Evolutionary conservation across 1,140 invertebrate species (phyloP).

Genomic region (Hestina assimilis): DNA sequence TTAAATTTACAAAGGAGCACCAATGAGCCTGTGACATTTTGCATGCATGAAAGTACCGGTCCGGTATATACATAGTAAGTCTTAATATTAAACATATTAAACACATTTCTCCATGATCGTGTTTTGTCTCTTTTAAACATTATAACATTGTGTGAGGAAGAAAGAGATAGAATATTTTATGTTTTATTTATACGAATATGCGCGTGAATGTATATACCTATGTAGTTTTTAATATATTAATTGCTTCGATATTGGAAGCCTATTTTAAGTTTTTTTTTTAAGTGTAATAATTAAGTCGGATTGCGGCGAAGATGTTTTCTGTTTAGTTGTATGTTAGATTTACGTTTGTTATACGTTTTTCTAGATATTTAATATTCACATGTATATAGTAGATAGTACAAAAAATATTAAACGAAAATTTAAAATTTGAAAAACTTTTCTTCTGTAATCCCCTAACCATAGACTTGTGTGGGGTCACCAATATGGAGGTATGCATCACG

Average conservation of each 20-base stretch:
- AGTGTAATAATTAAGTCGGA: conserved; percentile 6
- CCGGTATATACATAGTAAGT: too few species aligned
- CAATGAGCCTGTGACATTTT: too few species aligned
- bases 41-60: too few species aligned
- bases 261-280: conserved; percentile 20
- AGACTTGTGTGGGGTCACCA: too few species aligned
- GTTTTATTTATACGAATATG: background rate
- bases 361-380: conserved; percentile 69
- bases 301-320: conserved; percentile 33
- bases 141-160: background rate
- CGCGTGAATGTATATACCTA: conserved; percentile 6
- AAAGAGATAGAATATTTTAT: background rate
- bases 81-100: too few species aligned
- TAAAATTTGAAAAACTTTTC: conserved; percentile 52
- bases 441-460: too few species aligned
- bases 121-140: background rate
- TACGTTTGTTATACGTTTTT: conserved; percentile 68
- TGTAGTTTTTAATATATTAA: background rate
- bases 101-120: too few species aligned
- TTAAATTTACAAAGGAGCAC: too few species aligned
- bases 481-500: too few species aligned
- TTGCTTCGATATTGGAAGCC: background rate
- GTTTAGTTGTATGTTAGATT: conserved; percentile 46
- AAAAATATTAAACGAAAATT: conserved; percentile 72
- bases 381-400: conserved; percentile 77